phyloP scores from a whole-genome alignment of 2,113 vertebrate genomes.

The Halcyon senegalensis region DNA sequence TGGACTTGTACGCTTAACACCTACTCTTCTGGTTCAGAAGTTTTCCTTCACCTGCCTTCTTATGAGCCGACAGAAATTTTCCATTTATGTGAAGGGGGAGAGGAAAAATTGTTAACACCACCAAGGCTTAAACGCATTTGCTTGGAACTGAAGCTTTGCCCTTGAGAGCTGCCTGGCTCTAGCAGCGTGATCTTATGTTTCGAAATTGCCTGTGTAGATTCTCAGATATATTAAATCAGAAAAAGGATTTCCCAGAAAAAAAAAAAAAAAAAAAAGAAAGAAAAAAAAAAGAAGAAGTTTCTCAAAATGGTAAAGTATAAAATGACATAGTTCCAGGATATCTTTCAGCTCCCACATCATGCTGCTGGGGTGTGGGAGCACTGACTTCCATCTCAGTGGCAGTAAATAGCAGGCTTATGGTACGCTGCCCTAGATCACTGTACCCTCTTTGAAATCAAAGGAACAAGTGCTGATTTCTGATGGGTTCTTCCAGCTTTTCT shows the following conservation, averaged over 20 bases:
- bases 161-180: not conserved
- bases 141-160: conserved; percentile 10
- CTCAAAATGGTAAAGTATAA: conserved; percentile 18
- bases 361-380: conserved; percentile 23
- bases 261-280: not conserved
- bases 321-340: conserved; percentile 17
- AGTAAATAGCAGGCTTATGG: conserved; percentile 35
- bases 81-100: not conserved
- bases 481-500: not conserved
- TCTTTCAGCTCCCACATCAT: conserved; percentile 56
- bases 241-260: not conserved
- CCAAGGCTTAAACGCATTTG: conserved; percentile 29
- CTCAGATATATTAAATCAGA: conserved; percentile 9
- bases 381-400: conserved; percentile 30
- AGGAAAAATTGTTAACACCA: conserved; percentile 8
- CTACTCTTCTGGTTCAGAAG: conserved; percentile 38
- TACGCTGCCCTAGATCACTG: not conserved
- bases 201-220: not conserved
- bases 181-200: not conserved
- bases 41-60: conserved; percentile 46
- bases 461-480: conserved; percentile 6
- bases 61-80: conserved; percentile 15
- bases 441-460: not conserved
- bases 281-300: not conserved
- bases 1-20: not conserved